A percentile compares a stretch with the other conserved stretches of the same genome.
These are phyloP conservation scores for Microplitis manilae DNA, from an alignment of 2,888 invertebrate species.

Conservation along the genomic window DNA sequence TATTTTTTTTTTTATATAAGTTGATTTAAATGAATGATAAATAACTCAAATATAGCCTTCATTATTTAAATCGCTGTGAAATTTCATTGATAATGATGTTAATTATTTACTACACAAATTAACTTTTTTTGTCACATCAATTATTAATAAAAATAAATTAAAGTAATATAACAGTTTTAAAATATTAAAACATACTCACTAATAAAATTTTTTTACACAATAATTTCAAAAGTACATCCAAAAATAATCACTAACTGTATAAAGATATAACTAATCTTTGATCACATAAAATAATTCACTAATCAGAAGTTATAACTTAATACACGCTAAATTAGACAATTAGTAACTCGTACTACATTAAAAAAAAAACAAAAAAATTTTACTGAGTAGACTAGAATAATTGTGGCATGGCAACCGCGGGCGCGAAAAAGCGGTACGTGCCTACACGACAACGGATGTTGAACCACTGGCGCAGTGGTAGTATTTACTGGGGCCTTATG, in stretches of 20 bases:
- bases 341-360: constrained; percentile 1
- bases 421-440: constrained; percentile 49
- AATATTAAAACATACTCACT: constrained; percentile 49
- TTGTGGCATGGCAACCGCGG: constrained; percentile 50
- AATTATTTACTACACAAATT: no score
- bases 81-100: no score
- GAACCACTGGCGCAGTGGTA: constrained; percentile 65
- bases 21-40: no score
- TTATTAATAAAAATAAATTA: neutral
- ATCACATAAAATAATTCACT: constrained; percentile 23
- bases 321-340: neutral
- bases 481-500: constrained; percentile 65
- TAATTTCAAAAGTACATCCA: constrained; percentile 52
- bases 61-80: no score
- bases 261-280: constrained; percentile 14
- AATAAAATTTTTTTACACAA: constrained; percentile 11
- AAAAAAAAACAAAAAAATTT: constrained; percentile 13
- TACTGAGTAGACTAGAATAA: constrained; percentile 48
- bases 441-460: constrained; percentile 59
- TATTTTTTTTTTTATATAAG: no score
- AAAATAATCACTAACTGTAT: constrained; percentile 26
- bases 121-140: neutral
- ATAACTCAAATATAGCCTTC: no score
- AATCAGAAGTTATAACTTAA: neutral
- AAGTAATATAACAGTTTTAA: neutral